Base-by-base conservation (phyloP, 2,797 vertebrate genomes). In the Otus scops region DNA sequence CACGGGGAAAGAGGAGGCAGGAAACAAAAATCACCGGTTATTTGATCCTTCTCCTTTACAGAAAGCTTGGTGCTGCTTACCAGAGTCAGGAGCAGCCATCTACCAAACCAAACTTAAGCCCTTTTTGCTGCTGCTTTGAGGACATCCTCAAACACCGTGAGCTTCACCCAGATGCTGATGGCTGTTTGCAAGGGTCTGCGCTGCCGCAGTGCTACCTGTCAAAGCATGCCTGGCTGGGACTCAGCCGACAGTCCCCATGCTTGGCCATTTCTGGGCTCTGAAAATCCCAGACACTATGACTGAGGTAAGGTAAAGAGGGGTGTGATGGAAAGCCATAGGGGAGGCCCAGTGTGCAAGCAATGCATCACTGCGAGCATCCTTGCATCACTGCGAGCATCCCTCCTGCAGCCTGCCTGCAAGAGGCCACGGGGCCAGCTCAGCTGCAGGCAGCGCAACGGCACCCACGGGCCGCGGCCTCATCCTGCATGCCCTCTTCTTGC, bases 231-330 rank as follows among this genome's bases (percentile, higher is more conserved):
- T 17, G 38, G 21, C 43, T 57, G 67, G 47, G 48, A 45, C 51
- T 8, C 3, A 0, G 16, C 0, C 0, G 6, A 41, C 0, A 2
- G n/a, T 6, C 57, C 21, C 26, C 0, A 0, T 0, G 3, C 22
- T 47, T 3, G 0, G 47, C 27, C 24, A 27, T 11, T 71, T 48
- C 26, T 24, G 17, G 23, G 39, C 15, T 84, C 63, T n/a, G 56
- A 74, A 64, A 84, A 47, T 41, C 15, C 9, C n/a, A 45, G 43
- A 30, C 0, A 2, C 32, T 63, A 9, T 28, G 6, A 6, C 56
- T 0, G 1, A 67, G 48, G 45, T 64, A 70, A 80, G 26, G 75
- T 9, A 27, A 68, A 68, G 53, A 6, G 1, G 6, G 26, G 4
- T 51, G 68, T n/a, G 85, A 80, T 0, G 5, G 50, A 50, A 73